Conservation (phyloP, 2,113 vertebrate genomes). For the Heptranchias perlo region DNA sequence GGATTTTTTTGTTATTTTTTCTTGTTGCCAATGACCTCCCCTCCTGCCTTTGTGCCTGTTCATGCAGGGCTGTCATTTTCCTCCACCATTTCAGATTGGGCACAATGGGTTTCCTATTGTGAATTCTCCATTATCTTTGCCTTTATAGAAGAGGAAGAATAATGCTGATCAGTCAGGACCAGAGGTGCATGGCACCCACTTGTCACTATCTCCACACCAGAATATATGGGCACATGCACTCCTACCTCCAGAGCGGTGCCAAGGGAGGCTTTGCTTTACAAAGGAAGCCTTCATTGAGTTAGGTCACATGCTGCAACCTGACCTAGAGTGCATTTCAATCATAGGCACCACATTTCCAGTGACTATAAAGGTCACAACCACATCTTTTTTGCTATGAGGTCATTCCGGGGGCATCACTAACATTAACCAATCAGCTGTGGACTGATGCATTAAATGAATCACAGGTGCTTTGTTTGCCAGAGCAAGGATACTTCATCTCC, state of each 20-base stretch:
- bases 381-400: not conserved
- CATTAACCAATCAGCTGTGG: not conserved
- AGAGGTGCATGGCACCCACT: not conserved
- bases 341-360: not conserved
- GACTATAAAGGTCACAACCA: not conserved
- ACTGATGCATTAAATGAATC: not conserved
- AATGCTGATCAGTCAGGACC: not conserved
- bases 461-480: not conserved
- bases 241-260: not conserved
- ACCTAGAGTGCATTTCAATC: not conserved
- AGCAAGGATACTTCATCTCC: no score
- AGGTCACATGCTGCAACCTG: not conserved
- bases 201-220: not conserved
- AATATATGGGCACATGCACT: not conserved
- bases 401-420: not conserved
- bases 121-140: not conserved
- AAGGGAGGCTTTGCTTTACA: not conserved
- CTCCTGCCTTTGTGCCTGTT: not conserved
- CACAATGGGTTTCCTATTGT: not conserved
- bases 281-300: not conserved
- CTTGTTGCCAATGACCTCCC: not conserved
- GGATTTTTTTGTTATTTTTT: not conserved
- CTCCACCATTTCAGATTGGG: not conserved
- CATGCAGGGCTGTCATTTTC: not conserved
- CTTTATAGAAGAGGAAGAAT: not conserved